A percentile compares a stretch with the other conserved stretches of the same genome.
Evolutionary conservation across 2,113 vertebrate species (phyloP).

Genomic region (Cebidichthys violaceus): DNA sequence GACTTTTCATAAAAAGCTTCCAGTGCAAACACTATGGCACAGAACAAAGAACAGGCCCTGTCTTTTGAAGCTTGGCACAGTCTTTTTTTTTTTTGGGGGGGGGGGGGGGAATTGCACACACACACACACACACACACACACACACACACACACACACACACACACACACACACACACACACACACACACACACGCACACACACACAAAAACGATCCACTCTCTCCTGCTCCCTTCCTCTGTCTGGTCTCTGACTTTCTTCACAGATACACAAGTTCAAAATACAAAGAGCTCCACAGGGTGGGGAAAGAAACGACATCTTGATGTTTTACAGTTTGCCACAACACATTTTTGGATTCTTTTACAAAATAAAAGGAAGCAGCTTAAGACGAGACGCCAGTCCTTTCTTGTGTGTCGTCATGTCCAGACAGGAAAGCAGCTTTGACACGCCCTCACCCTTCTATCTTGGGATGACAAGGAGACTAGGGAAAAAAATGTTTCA

Average conservation of each 20-base stretch:
- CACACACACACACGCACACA: neutral
- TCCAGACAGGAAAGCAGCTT: conserved; percentile 5
- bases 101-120: conserved; percentile 1
- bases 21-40: conserved; percentile 52
- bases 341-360: conserved; percentile 4
- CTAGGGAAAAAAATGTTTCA: neutral
- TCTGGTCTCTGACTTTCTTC: neutral
- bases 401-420: neutral
- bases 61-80: conserved; percentile 63
- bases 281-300: conserved; percentile 1
- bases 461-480: conserved; percentile 14
- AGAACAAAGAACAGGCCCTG: conserved; percentile 62
- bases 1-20: conserved; percentile 64
- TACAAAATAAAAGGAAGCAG: conserved; percentile 9
- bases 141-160: neutral
- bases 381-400: conserved; percentile 15
- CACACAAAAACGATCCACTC: neutral
- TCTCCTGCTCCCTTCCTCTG: neutral
- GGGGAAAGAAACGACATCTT: neutral
- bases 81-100: conserved; percentile 21
- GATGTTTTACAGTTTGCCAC: conserved; percentile 22
- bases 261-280: neutral
- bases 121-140: neutral
- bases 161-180: no score
- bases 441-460: conserved; percentile 3